Conservation (phyloP, 2,888 invertebrate species). For the Ectemnius continuus region DNA sequence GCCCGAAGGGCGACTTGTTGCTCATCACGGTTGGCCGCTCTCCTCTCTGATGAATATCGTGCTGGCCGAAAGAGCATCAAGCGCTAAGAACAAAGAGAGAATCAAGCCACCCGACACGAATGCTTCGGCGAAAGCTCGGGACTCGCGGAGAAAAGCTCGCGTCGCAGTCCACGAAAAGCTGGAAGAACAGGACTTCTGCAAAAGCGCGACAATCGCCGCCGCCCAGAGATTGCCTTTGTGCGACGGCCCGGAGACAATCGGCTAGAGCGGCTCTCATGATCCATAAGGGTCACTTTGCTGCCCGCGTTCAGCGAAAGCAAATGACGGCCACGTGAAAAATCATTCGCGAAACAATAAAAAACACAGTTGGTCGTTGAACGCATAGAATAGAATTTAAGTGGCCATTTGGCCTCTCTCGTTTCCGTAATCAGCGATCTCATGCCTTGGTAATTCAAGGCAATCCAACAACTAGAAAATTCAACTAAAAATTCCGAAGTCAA, state of each 20-base stretch:
- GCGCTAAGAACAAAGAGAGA: constrained; percentile 22
- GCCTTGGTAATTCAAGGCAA: no score
- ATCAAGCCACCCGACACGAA: neutral
- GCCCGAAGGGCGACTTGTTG: constrained; percentile 55
- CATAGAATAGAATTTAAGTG: no score
- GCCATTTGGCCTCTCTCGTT: no score
- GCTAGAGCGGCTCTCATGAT: constrained; percentile 52
- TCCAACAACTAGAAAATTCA: no score
- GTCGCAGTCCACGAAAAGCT: constrained; percentile 44
- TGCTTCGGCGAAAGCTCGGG: neutral
- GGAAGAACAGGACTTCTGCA: constrained; percentile 53
- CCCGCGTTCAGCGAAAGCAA: constrained; percentile 5
- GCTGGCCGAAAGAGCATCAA: constrained; percentile 26
- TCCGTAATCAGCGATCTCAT: no score
- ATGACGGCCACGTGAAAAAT: neutral
- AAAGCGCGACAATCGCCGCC: constrained; percentile 54
- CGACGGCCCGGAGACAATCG: constrained; percentile 54
- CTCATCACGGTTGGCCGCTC: constrained; percentile 32
- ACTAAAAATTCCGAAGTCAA: no score
- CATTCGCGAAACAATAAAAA: neutral
- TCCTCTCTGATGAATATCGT: constrained; percentile 46
- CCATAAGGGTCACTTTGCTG: constrained; percentile 41
- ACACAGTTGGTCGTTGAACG: no score
- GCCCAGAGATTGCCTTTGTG: constrained; percentile 54
- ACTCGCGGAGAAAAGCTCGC: neutral